phyloP scores from a whole-genome alignment of 2,797 vertebrate genomes.

The Philypnodon macrostomus region DNA sequence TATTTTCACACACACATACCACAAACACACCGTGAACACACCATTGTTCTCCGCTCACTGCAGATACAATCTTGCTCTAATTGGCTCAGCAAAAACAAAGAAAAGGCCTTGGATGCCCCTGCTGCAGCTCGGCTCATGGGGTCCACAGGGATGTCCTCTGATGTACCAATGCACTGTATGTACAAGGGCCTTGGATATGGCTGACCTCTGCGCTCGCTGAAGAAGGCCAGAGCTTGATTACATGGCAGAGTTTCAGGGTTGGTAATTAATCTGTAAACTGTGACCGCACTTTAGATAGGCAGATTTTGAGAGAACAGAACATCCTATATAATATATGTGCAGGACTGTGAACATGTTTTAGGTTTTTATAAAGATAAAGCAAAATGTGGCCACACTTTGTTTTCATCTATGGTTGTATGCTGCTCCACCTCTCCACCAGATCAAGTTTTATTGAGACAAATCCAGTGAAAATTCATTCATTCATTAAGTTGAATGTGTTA shows the following conservation, averaged over 20 bases:
- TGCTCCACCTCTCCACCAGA: too few species aligned
- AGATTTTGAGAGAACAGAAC: conserved; percentile 19
- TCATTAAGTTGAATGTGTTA: too few species aligned
- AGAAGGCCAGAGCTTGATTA: conserved; percentile 57
- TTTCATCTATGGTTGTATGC: too few species aligned
- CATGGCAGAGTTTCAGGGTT: conserved; percentile 59
- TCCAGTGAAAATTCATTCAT: too few species aligned
- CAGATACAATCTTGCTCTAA: conserved; percentile 78
- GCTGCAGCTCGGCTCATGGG: conserved; percentile 45
- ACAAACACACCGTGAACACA: conserved; percentile 56
- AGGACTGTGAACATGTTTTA: neutral
- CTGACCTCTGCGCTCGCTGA: conserved; percentile 55
- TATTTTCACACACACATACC: conserved; percentile 29
- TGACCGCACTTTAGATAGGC: conserved; percentile 27
- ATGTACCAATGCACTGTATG: conserved; percentile 45
- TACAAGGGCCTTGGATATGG: conserved; percentile 50
- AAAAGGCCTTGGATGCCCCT: conserved; percentile 69
- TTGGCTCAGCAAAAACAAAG: conserved; percentile 79
- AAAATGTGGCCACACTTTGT: too few species aligned
- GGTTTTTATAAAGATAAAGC: too few species aligned
- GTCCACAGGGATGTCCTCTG: conserved; percentile 63
- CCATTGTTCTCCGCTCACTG: conserved; percentile 74
- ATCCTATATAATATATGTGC: too few species aligned
- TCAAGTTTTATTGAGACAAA: too few species aligned
- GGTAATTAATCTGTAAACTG: conserved; percentile 46